Evolutionary conservation across 2,797 vertebrate species (phyloP), one percentile per base, ranked within the genome.

Genomic region (Hydrophis major): DNA sequence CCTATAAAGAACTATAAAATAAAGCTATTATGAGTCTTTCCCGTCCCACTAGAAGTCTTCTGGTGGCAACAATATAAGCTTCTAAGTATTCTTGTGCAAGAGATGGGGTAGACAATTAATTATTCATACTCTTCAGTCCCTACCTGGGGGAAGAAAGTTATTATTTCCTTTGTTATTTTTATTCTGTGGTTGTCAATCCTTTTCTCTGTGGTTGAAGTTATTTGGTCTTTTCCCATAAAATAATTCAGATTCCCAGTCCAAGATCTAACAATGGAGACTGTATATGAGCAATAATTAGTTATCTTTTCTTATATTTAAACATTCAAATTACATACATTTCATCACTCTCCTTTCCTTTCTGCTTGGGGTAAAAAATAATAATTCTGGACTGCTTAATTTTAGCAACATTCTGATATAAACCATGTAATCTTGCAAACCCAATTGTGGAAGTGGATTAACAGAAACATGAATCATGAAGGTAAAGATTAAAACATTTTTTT

Each of bases 361-460:
- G 1, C 32, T 12, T 28, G 90, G 14, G n/a, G 10, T 86, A 53
- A 53, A 53, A 53, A 86, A 50, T 83, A 2, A 55, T 25, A 2
- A 55, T 16, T 87, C 78, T 28, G 57, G 12, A 90, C 13, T 95
- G 88, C 94, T 96, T 96, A 96, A 93, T 93, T 59, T 47, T 95
- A 95, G 93, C 50, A 59, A 94, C 90, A 89, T 42, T 92, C 63
- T 92, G 95, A 95, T 93, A 92, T 90, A 96, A 95, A 91, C 92
- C 93, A 95, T n/a, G 28, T 95, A 93, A 94, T 96, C 25, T 94
- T 90, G 78, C 93, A 91, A 56, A 91, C 55, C 25, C 25, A 63
- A 12, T 63, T 28, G 61, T 63, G 11, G 61, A 63, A 63, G 61
- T 63, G 27, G 27, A 28, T 28, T 28, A 63, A 63, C 0, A 0